Evolutionary conservation across 2,113 vertebrate species (phyloP).

Genomic region (Actenoides hombroni): DNA sequence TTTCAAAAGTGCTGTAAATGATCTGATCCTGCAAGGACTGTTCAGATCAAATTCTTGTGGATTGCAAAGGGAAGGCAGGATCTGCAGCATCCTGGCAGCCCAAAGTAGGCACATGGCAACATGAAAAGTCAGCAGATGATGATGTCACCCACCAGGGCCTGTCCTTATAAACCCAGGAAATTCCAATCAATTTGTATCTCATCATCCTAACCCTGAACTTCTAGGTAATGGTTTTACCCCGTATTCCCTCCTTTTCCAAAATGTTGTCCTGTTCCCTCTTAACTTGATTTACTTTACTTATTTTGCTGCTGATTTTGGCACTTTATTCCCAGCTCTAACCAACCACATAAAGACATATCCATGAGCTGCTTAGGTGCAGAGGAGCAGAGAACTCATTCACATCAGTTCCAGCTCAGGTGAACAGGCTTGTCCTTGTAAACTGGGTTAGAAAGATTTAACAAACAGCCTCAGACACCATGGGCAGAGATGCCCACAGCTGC

Average conservation of each 20-base stretch:
- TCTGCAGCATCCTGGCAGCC: not conserved
- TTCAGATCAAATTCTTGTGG: not conserved
- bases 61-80: not conserved
- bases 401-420: not conserved
- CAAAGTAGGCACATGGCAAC: not conserved
- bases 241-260: conserved; percentile 58
- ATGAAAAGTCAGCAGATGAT: not conserved
- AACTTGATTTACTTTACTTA: conserved; percentile 78
- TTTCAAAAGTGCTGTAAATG: not conserved
- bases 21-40: not conserved
- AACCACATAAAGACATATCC: conserved; percentile 45
- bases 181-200: conserved; percentile 71
- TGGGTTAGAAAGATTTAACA: not conserved
- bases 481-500: not conserved
- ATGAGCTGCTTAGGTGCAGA: not conserved
- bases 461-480: not conserved
- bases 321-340: conserved; percentile 39
- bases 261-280: conserved; percentile 72
- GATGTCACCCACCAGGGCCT: conserved; percentile 43
- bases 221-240: conserved; percentile 47
- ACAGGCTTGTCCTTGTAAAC: not conserved
- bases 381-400: not conserved
- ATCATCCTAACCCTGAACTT: conserved; percentile 60
- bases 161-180: conserved; percentile 64
- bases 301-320: conserved; percentile 78